Evolutionary conservation across 2,113 vertebrate genomes (phyloP), one percentile per base, ranked within the genome.

Genomic region (Scomber scombrus): DNA sequence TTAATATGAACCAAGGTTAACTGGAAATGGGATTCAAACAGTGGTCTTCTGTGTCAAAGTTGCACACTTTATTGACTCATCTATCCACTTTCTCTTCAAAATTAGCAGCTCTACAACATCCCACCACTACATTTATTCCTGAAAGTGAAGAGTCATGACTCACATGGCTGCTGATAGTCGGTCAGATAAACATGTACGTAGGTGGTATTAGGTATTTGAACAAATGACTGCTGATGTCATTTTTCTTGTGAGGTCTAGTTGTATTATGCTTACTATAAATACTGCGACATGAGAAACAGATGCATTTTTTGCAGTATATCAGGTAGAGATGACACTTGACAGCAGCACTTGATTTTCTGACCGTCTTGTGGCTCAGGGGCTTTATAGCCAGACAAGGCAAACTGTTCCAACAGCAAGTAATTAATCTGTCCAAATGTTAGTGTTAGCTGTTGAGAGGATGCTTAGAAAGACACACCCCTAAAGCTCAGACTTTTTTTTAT

Each of bases 401-500:
- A 80, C 16, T 67, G 16, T 63, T 73, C 45, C 40, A 61, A 40
- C 40, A 62, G 29, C 26, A 18, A 19, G 34, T 55, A 60, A 69
- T 54, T 75, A 5, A 65, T 51, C 19, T 1, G 54, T 63, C 16
- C 47, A 77, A 75, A 73, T 73, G 62, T 76, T 61, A 46, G 54
- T 46, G 12, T 66, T 52, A 29, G 54, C 21, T 50, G 23, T 26
- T 26, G 23, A 26, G 23, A 26, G 23, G 23, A 26, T 26, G 62
- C 64, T 19, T 50, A 50, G 64, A 40, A 57, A 72, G 21, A 51
- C 16, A n/a, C 3, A 10, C 45, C 50, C 52, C 11, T 40, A 40
- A 15, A 0, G 15, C 40, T 14, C 26, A 49, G 19, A 5, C 14
- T 23, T 71, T n/a, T 49, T 63, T 62, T n/a, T 58, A 23, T 3